These are phyloP conservation scores for Athetis lepigone DNA, from an alignment of 2,888 invertebrate species.

Conservation along the genomic window DNA sequence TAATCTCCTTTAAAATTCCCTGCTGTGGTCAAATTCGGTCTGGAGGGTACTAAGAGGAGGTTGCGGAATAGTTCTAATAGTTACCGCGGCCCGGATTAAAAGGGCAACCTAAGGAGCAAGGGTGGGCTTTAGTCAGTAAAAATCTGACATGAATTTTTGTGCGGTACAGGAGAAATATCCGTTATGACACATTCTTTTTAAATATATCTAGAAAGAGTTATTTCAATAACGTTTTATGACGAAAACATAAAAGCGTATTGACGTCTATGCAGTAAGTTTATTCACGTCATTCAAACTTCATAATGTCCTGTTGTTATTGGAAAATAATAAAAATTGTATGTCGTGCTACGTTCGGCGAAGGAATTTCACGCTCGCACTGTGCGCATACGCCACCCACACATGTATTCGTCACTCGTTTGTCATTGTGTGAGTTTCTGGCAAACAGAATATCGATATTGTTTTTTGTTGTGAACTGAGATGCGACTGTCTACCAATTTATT, in stretches of 20 bases:
- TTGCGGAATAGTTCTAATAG: too few relatives aligned
- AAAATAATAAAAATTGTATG: slow-evolving; percentile 54
- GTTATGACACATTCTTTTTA: too few relatives aligned
- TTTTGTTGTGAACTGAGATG: slow-evolving; percentile 20
- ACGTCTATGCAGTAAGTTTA: background rate
- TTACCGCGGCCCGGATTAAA: too few relatives aligned
- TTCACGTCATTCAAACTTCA: background rate
- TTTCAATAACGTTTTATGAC: background rate
- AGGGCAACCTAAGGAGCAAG: too few relatives aligned
- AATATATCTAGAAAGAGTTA: too few relatives aligned
- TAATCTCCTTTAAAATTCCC: too few relatives aligned
- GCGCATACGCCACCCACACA: slow-evolving; percentile 42
- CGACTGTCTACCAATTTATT: too few relatives aligned
- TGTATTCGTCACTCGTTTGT: slow-evolving; percentile 30
- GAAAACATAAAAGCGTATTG: background rate
- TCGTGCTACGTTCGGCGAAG: slow-evolving; percentile 8
- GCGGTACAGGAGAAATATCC: background rate
- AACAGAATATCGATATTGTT: slow-evolving; percentile 12
- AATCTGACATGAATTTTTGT: too few relatives aligned
- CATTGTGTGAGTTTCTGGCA: slow-evolving; percentile 37
- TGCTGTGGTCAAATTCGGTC: too few relatives aligned
- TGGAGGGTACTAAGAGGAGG: too few relatives aligned
- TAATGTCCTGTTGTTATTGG: slow-evolving; percentile 35
- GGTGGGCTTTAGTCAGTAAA: too few relatives aligned
- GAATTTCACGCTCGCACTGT: slow-evolving; percentile 44